Evolutionary conservation across 1,140 invertebrate genomes (phyloP).

Genomic region (Cotesia chilonis): DNA sequence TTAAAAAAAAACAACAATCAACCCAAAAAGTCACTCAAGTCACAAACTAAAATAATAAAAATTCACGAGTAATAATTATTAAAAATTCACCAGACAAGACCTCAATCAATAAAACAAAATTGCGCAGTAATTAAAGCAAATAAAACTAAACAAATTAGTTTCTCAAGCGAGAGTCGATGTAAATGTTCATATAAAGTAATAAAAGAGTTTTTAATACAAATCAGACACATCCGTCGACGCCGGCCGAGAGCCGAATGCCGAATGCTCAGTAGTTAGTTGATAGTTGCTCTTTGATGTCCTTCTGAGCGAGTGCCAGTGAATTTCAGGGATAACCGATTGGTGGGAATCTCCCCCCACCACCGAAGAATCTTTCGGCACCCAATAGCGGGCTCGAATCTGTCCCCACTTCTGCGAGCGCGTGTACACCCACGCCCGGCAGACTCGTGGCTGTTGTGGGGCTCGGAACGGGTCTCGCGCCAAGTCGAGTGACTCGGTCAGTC

Average conservation of each 20-base stretch:
- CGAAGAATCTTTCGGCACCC: constrained; percentile 36
- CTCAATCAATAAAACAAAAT: too few relatives aligned
- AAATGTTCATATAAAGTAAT: neutral
- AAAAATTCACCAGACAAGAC: too few relatives aligned
- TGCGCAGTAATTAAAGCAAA: too few relatives aligned
- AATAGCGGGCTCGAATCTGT: constrained; percentile 37
- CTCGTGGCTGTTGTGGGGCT: constrained; percentile 35
- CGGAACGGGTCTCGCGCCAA: constrained; percentile 27
- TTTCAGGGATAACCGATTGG: constrained; percentile 46
- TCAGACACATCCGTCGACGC: constrained; percentile 25
- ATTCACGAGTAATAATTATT: too few relatives aligned
- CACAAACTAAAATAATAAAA: too few relatives aligned
- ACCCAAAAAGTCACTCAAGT: too few relatives aligned
- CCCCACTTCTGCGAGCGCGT: constrained; percentile 47
- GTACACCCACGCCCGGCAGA: constrained; percentile 60
- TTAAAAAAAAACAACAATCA: too few relatives aligned
- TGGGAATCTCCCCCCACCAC: constrained; percentile 38
- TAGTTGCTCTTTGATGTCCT: constrained; percentile 26
- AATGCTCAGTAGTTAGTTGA: too few relatives aligned
- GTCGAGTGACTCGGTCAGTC: constrained; percentile 39
- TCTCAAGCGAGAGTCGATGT: too few relatives aligned
- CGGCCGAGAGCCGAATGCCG: constrained; percentile 51
- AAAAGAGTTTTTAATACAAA: neutral
- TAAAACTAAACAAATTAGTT: too few relatives aligned
- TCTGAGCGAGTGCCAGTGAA: neutral